These are phyloP conservation scores for Aphelenchoides besseyi DNA, from an alignment of 1,140 invertebrate species.

Conservation along the genomic window DNA sequence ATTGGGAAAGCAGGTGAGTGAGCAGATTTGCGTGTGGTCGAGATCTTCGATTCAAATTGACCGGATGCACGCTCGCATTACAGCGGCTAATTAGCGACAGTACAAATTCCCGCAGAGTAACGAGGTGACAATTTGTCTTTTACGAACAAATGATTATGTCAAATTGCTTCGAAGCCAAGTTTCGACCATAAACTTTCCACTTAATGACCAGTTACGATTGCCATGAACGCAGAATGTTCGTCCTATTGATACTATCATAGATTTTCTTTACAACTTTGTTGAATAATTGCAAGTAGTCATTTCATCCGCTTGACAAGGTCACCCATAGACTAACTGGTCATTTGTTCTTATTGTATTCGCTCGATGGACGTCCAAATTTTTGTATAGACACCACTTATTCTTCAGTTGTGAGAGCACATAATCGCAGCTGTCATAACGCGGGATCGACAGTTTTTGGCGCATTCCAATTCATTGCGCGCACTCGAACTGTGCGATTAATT, in stretches of 20 bases:
- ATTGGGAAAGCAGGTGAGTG: background rate
- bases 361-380: too few species aligned
- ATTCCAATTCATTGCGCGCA: background rate
- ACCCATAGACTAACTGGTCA: too few species aligned
- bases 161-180: background rate
- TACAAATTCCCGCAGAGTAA: background rate
- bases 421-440: constrained; percentile 3
- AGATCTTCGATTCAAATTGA: background rate
- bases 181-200: background rate
- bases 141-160: background rate
- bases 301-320: too few species aligned
- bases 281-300: too few species aligned
- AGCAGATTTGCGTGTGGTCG: too few species aligned
- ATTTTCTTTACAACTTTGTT: too few species aligned
- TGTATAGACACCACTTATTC: too few species aligned
- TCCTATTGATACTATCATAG: too few species aligned
- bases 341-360: too few species aligned
- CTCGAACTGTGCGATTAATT: background rate
- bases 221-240: too few species aligned
- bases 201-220: background rate
- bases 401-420: background rate
- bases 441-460: background rate
- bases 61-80: background rate
- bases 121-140: background rate
- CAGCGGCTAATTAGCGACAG: background rate